Percentiles rank a stretch among this genome's conserved stretches.
These are phyloP conservation scores for Megathymus violae DNA, from an alignment of 1,140 invertebrate genomes.

Conservation along the genomic window DNA sequence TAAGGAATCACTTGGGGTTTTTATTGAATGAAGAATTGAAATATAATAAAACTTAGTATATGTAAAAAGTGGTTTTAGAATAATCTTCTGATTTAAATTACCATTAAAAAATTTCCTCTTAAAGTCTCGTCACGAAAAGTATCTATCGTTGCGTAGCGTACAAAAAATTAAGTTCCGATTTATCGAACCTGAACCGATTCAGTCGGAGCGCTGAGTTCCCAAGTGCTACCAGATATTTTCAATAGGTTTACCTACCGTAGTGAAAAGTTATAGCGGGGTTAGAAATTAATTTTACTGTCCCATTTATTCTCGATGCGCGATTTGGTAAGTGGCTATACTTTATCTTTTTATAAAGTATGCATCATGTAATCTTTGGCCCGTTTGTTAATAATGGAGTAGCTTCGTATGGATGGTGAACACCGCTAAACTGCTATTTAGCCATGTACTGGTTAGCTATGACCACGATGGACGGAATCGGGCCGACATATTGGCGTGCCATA, in stretches of 20 bases:
- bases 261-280: conserved; percentile 30
- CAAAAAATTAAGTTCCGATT: conserved; percentile 45
- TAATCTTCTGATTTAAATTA: conserved; percentile 21
- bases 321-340: too few species aligned
- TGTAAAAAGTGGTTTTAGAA: conserved; percentile 6
- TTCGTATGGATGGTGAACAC: too few species aligned
- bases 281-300: conserved; percentile 37
- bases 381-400: too few species aligned
- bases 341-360: too few species aligned
- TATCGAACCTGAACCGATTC: conserved; percentile 41
- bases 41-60: not conserved
- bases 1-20: too few species aligned
- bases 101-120: conserved; percentile 13
- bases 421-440: too few species aligned
- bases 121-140: conserved; percentile 15
- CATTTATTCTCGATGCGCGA: conserved; percentile 20
- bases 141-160: conserved; percentile 24
- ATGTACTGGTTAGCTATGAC: too few species aligned
- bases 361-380: too few species aligned
- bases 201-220: conserved; percentile 39
- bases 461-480: too few species aligned
- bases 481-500: too few species aligned
- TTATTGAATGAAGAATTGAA: too few species aligned
- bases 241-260: conserved; percentile 28
- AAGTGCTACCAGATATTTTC: conserved; percentile 40